Evolutionary conservation across 2,888 invertebrate genomes (phyloP).

Genomic region (Imbricaverruca yamaguchii): DNA sequence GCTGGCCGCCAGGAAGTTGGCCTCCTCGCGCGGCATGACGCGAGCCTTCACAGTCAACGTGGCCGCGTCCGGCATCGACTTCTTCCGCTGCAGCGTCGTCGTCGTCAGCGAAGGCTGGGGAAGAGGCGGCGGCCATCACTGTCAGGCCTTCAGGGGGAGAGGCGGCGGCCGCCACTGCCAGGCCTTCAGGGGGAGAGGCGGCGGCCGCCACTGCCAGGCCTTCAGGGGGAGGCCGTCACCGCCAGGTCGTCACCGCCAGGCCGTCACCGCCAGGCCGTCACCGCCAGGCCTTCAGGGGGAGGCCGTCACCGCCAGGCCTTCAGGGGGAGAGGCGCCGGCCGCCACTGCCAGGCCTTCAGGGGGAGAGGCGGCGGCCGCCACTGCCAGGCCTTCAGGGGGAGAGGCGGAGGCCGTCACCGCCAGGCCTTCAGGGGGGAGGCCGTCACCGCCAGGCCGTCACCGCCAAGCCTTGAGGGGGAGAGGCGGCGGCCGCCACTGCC

Average conservation of each 20-base stretch:
- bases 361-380: background rate
- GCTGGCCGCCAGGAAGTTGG: conserved; percentile 84
- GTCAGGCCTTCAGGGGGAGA: too few relatives aligned
- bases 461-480: too few relatives aligned
- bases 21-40: conserved; percentile 86
- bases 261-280: too few relatives aligned
- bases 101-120: conserved; percentile 28
- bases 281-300: too few relatives aligned
- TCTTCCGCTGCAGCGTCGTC: conserved; percentile 73
- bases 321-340: too few relatives aligned
- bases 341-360: background rate
- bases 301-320: too few relatives aligned
- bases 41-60: conserved; percentile 70
- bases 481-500: conserved; percentile 13
- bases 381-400: too few relatives aligned
- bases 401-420: too few relatives aligned
- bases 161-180: too few relatives aligned
- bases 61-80: conserved; percentile 81
- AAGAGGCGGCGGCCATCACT: background rate
- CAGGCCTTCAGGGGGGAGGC: too few relatives aligned
- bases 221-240: conserved; percentile 30
- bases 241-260: conserved; percentile 13
- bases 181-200: too few relatives aligned
- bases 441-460: conserved; percentile 30
- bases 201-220: too few relatives aligned